A percentile compares a stretch with the other conserved stretches of the same genome.
These are phyloP conservation scores for Anarsia innoxiella DNA, from an alignment of 2,888 invertebrate species.

Conservation along the genomic window DNA sequence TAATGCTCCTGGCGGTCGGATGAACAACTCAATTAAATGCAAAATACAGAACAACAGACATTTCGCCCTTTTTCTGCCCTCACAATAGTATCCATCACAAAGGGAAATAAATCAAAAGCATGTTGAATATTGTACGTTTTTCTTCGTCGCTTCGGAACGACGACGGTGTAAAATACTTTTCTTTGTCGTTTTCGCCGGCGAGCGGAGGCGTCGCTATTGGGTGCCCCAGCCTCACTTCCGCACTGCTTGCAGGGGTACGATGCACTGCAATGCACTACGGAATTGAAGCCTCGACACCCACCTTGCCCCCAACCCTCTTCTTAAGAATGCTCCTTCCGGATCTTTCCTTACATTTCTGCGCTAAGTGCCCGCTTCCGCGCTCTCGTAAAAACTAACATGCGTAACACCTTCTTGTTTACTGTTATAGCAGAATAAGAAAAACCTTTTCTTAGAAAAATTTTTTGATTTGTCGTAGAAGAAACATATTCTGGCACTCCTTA, in stretches of 20 bases:
- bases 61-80: neutral
- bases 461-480: no score
- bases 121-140: neutral
- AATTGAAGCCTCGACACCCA: slow-evolving; percentile 86
- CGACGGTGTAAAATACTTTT: no score
- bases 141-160: no score
- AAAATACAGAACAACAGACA: neutral
- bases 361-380: slow-evolving; percentile 24
- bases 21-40: neutral
- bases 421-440: slow-evolving; percentile 7
- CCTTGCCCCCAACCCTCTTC: slow-evolving; percentile 27
- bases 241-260: slow-evolving; percentile 92
- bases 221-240: slow-evolving; percentile 88
- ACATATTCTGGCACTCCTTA: no score
- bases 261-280: slow-evolving; percentile 98
- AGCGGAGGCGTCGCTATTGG: slow-evolving; percentile 43
- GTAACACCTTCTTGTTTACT: slow-evolving; percentile 10
- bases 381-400: slow-evolving; percentile 15
- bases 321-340: slow-evolving; percentile 17
- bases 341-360: slow-evolving; percentile 23
- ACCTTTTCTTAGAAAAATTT: no score
- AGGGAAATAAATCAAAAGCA: neutral
- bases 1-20: no score
- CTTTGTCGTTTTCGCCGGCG: no score
- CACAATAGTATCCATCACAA: slow-evolving; percentile 1